Percentiles rank a stretch among this genome's conserved stretches.
Evolutionary conservation across 35 echinoderm and acorn worm species (phyloP).

Genomic region (Acanthaster planci): DNA sequence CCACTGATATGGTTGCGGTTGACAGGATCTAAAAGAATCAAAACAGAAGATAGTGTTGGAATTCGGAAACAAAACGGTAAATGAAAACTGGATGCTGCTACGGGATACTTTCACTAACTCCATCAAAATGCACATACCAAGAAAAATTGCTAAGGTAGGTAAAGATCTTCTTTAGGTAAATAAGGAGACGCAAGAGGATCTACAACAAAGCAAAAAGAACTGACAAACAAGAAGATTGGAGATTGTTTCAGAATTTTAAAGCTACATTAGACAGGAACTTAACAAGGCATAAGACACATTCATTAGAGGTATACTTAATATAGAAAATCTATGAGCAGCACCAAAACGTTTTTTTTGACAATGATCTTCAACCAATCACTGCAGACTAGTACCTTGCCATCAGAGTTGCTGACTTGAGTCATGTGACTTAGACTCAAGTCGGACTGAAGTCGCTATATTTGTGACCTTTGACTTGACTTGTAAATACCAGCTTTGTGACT

Average conservation of each 20-base stretch:
- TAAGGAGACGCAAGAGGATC: slow-evolving; percentile 28
- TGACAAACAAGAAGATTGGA: slow-evolving; percentile 37
- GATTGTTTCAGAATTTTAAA: slow-evolving; percentile 30
- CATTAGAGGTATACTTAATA: slow-evolving; percentile 33
- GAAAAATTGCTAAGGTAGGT: neutral
- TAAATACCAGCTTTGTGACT: too few species aligned
- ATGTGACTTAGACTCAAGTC: too few species aligned
- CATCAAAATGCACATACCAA: slow-evolving; percentile 23
- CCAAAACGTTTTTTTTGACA: slow-evolving; percentile 27
- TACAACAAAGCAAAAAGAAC: slow-evolving; percentile 44
- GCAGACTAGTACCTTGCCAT: slow-evolving; percentile 17
- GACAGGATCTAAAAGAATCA: too few species aligned
- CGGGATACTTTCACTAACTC: neutral
- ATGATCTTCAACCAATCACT: slow-evolving; percentile 44
- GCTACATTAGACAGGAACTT: slow-evolving; percentile 17
- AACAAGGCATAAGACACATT: neutral
- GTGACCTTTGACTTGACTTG: too few species aligned
- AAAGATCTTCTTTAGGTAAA: slow-evolving; percentile 23
- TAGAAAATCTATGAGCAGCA: neutral
- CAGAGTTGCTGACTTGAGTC: too few species aligned
- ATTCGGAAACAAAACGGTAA: neutral
- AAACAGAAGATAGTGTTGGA: too few species aligned
- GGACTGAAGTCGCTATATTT: too few species aligned
- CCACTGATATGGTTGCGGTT: too few species aligned
- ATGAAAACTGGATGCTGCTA: slow-evolving; percentile 36